Evolutionary conservation across 1,140 invertebrate species (phyloP), one percentile per base, ranked within the genome.

Genomic region (Zaprionus inermis): DNA sequence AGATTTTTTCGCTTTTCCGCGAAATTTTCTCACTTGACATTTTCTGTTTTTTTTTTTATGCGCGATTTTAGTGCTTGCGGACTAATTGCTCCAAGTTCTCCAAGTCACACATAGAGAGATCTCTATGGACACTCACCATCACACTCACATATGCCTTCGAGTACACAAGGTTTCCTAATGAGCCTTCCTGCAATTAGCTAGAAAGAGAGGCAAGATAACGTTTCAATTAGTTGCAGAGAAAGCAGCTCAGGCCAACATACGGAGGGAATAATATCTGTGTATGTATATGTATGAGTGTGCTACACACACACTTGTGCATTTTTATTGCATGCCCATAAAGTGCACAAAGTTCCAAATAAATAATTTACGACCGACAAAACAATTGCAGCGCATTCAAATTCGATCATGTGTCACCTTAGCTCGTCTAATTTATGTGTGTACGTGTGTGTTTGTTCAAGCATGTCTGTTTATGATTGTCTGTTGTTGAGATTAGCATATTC

Each of bases 221-320:
- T 86, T 77, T 88, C 77, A 83, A 88, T 86, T 83, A 83, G 83
- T 86, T 86, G 83, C 77, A 78, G 81, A 84, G 78, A 81, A 74
- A 76, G 55, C 38, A 49, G 32, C 22, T 34, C 20, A 38, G n/a
- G n/a, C n/a, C n/a, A n/a, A n/a, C n/a, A 12, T 46, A 32, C 28
- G n/a, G n/a, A 56, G 55, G 24, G 24, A 28, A 28, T 28, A 28
- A 28, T 28, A 28, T 28, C 5, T 28, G 5, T 28, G 22, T 52
- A 66, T 44, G 16, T 44, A 18, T 12, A 10, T 65, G 69, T 41
- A 65, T 44, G 71, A 69, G 70, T 72, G 78, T 88, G 6, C 38
- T 44, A 41, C n/a, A 16, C 7, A n/a, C 7, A 10, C 38, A 16
- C 38, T 16, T 16, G 7, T 16, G n/a, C 6, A 16, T 54, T 78